Conservation (phyloP, 2,797 vertebrate species). For the Typhlichthys subterraneus region DNA sequence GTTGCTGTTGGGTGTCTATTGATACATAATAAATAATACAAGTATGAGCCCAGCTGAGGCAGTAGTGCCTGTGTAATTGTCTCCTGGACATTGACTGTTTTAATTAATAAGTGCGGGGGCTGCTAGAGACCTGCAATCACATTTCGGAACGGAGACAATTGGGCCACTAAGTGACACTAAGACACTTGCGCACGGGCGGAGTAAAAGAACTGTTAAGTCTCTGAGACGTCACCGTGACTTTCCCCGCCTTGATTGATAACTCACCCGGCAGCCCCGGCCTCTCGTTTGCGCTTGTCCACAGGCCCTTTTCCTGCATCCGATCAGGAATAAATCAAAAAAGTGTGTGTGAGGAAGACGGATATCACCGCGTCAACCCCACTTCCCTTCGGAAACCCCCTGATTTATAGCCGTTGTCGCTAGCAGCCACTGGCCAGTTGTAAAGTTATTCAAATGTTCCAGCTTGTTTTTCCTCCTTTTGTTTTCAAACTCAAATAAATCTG, state of each 20-base stretch:
- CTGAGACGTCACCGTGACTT: conserved; percentile 72
- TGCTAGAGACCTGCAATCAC: conserved; percentile 65
- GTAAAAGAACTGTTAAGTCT: conserved; percentile 79
- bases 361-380: conserved; percentile 72
- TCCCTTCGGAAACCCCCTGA: conserved; percentile 77
- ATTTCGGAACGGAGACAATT: conserved; percentile 75
- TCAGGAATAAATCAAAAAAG: conserved; percentile 82
- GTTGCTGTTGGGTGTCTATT: conserved; percentile 23
- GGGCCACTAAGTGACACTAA: conserved; percentile 77
- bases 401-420: conserved; percentile 74
- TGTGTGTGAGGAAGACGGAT: conserved; percentile 78
- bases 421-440: conserved; percentile 70
- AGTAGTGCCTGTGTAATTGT: conserved; percentile 44
- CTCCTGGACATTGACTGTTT: conserved; percentile 61
- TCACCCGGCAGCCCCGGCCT: conserved; percentile 70
- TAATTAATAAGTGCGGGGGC: conserved; percentile 69
- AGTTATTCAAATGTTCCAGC: conserved; percentile 77
- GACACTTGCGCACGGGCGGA: conserved; percentile 67
- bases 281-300: conserved; percentile 74
- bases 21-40: conserved; percentile 20
- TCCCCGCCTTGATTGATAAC: conserved; percentile 78
- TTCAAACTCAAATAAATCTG: conserved; percentile 71
- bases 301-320: conserved; percentile 77
- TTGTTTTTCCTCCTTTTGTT: conserved; percentile 76
- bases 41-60: conserved; percentile 9